phyloP scores from a whole-genome alignment of 2,113 vertebrate genomes.

The Nymphicus hollandicus region DNA sequence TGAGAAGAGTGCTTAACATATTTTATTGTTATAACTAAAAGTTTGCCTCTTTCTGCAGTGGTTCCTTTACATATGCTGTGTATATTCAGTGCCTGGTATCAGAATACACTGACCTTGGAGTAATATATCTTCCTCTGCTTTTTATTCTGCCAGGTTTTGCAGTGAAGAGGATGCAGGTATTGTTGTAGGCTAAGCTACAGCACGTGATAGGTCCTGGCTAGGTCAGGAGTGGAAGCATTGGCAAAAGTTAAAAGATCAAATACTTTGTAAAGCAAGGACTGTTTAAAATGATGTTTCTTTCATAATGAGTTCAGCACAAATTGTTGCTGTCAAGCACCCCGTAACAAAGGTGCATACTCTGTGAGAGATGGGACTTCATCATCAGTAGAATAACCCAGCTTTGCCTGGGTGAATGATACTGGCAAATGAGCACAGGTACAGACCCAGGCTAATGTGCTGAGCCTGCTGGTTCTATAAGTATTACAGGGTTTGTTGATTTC shows the following conservation, averaged over 20 bases:
- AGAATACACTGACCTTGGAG: neutral
- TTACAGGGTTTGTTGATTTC: neutral
- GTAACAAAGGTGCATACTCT: neutral
- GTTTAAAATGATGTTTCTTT: neutral
- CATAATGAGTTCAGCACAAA: accelerated
- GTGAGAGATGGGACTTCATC: neutral
- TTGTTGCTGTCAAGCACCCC: neutral
- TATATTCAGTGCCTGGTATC: neutral
- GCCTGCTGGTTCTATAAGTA: neutral
- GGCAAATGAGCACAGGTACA: neutral
- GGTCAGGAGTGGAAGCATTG: neutral
- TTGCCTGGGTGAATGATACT: neutral
- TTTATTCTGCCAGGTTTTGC: neutral
- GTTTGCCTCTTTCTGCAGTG: neutral
- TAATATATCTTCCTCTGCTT: neutral
- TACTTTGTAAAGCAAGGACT: neutral
- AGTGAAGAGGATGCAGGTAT: neutral
- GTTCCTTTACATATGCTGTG: neutral
- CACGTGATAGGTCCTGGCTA: neutral
- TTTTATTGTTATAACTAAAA: neutral
- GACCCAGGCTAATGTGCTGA: neutral
- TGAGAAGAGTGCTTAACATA: neutral
- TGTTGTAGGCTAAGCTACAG: neutral
- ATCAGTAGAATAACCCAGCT: neutral
- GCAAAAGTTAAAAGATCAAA: neutral